phyloP scores from a whole-genome alignment of 2,888 invertebrate genomes.

The Iphiclides podalirius region DNA sequence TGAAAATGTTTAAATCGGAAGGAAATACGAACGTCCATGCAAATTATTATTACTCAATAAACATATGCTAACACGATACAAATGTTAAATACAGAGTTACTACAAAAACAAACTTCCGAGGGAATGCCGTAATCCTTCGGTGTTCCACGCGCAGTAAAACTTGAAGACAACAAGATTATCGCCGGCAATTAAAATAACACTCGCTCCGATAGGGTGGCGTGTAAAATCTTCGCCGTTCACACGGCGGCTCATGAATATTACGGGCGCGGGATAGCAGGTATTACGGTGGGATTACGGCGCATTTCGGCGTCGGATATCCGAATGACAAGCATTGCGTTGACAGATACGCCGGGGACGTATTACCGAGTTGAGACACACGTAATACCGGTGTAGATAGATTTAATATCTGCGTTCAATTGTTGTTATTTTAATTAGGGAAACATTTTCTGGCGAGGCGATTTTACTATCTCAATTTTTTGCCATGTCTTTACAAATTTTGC shows the following conservation, averaged over 20 bases:
- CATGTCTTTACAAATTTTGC: slow-evolving; percentile 16
- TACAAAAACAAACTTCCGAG: slow-evolving; percentile 8
- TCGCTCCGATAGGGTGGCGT: slow-evolving; percentile 32
- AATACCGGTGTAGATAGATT: not conserved
- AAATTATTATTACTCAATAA: no score
- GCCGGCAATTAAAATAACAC: slow-evolving; percentile 24
- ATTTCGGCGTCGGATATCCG: slow-evolving; percentile 30
- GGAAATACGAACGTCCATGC: no score
- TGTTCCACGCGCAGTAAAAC: slow-evolving; percentile 21
- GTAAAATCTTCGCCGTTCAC: slow-evolving; percentile 38
- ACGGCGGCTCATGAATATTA: slow-evolving; percentile 49
- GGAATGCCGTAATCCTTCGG: slow-evolving; percentile 7
- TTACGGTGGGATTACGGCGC: slow-evolving; percentile 44
- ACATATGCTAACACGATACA: no score
- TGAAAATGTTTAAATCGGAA: no score
- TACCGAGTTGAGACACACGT: slow-evolving; percentile 1
- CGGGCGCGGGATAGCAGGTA: slow-evolving; percentile 45
- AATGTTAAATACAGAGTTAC: no score
- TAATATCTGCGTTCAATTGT: not conserved
- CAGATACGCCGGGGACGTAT: slow-evolving; percentile 33
- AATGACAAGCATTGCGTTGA: slow-evolving; percentile 29
- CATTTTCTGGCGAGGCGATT: not conserved
- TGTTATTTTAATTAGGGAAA: no score
- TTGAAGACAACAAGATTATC: slow-evolving; percentile 25
- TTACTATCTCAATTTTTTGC: slow-evolving; percentile 1